Base-by-base conservation (phyloP, 1,140 invertebrate genomes). In the Drosophila bocqueti region DNA sequence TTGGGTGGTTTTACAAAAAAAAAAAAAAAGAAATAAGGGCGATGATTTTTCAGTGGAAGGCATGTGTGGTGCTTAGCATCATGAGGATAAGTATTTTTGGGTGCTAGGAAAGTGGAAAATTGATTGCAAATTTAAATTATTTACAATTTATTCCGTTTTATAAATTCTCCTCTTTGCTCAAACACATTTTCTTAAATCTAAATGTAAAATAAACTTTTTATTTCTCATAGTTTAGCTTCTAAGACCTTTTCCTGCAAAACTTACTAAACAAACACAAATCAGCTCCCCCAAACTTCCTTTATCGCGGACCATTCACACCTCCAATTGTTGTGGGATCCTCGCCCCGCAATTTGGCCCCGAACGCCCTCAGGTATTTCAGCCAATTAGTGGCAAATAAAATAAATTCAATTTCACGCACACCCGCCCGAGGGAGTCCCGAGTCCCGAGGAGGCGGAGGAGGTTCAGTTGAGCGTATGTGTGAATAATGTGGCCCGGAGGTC, bases 311-410 rank as follows among this genome's bases (percentile, higher is more conserved):
- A 62, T 63, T 75, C 49, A 36, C 69, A 63, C 40, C 42, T 74
- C 47, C 47, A 38, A 74, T 50, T 72, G 45, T 71, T 49, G 36
- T 42, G 69, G 66, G 10, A 21, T 36, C 11, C 38, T 36, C 24
- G 47, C 45, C 45, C 38, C 26, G 16, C 18, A 57, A 65, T 71
- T 40, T 60, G 59, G 49, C 50, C 61, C 31, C 52, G 34, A 76
- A 76, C 55, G 62, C 75, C 83, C 83, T 91, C 89, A 82, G 87
- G 89, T 91, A 87, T 91, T 84, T 85, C 67, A 92, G 81, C 91
- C 91, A 92, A 92, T 92, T 92, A 92, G 86, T 80, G 86, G 91
- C 83, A 92, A 43, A 92, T 83, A 90, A 92, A 92, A 92, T 92
- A 92, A 92, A 92, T 92, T 92, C 83, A 76, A 89, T 91, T 92